phyloP scores from a whole-genome alignment of 2,113 vertebrate genomes.

The Gasterosteus aculeatus region DNA sequence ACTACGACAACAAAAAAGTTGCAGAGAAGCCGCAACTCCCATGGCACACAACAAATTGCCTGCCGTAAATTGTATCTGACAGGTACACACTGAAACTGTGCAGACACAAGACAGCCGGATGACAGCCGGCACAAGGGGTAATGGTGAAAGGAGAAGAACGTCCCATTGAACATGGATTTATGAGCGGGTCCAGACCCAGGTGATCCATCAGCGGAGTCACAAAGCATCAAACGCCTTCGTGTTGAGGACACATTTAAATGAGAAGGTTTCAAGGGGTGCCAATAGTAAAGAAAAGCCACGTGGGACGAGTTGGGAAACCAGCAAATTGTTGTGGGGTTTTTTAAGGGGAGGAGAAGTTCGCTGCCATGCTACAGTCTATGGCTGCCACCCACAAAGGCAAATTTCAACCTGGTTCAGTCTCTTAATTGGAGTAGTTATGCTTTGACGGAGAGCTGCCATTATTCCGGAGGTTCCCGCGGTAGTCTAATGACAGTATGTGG shows the following conservation, averaged over 20 bases:
- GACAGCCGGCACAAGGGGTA: constrained; percentile 72
- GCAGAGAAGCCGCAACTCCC: constrained; percentile 59
- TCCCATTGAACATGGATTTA: constrained; percentile 73
- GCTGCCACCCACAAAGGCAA: constrained; percentile 47
- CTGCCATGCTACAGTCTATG: constrained; percentile 2
- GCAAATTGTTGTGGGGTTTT: constrained; percentile 46
- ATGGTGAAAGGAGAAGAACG: constrained; percentile 72
- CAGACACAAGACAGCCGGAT: constrained; percentile 70
- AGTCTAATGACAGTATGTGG: constrained; percentile 64
- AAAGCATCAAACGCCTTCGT: constrained; percentile 45
- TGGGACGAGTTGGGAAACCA: constrained; percentile 32
- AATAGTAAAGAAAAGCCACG: background rate
- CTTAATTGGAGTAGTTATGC: constrained; percentile 68
- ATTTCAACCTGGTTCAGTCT: constrained; percentile 28
- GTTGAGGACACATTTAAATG: constrained; percentile 46
- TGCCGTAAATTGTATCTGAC: constrained; percentile 73
- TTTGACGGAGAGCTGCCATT: constrained; percentile 63
- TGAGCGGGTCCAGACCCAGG: constrained; percentile 54
- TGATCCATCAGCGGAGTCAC: constrained; percentile 67
- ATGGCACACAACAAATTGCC: constrained; percentile 69
- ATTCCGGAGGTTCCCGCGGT: constrained; percentile 60
- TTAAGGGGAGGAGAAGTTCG: constrained; percentile 35
- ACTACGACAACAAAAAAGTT: constrained; percentile 38
- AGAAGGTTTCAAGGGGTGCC: constrained; percentile 29
- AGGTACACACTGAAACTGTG: constrained; percentile 74